Evolutionary conservation across 2,113 vertebrate genomes (phyloP), one percentile per base, ranked within the genome.

Genomic region (Oncorhynchus gorbuscha): DNA sequence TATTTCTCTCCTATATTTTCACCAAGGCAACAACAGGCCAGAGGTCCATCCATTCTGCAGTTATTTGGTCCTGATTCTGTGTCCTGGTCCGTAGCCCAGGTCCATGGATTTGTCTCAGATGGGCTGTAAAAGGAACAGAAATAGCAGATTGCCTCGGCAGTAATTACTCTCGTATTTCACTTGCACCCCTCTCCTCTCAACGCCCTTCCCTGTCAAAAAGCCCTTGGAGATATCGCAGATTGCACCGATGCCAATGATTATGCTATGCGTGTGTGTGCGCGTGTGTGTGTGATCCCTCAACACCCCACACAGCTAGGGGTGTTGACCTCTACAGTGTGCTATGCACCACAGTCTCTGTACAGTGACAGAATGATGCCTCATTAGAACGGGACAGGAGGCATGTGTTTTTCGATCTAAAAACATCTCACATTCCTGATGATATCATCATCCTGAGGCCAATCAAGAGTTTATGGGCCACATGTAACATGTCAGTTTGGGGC

Each of bases 131-230:
- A 77, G 45, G 59, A 87, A 79, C 80, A 87, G 82, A 89, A 86
- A 90, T 88, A 88, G 77, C 83, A 74, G 79, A 87, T 83, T 80
- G 59, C 51, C 16, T 24, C 26, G 49, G 51, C 61, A 69, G 39
- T 88, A 84, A 89, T 89, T 86, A 83, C 77, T 84, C 92, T 90
- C 84, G 83, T 84, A 78, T 83, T 87, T 32, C 68, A 65, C 20
- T 18, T 7, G n/a, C 49, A 76, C 61, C 61, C 73, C 72, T 83
- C 80, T 39, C 83, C 59, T 62, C n/a, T 84, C 76, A 82, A 55
- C 74, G 22, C 74, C 76, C 69, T 39, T 71, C 55, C 74, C 45
- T 26, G 62, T 64, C 70, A 71, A 51, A 79, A 78, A n/a, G 26
- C 76, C 73, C 45, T 72, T 45, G 14, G 71, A 79, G 11, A 83